phyloP scores from a whole-genome alignment of 2,797 vertebrate genomes.

The Garrulus glandarius region DNA sequence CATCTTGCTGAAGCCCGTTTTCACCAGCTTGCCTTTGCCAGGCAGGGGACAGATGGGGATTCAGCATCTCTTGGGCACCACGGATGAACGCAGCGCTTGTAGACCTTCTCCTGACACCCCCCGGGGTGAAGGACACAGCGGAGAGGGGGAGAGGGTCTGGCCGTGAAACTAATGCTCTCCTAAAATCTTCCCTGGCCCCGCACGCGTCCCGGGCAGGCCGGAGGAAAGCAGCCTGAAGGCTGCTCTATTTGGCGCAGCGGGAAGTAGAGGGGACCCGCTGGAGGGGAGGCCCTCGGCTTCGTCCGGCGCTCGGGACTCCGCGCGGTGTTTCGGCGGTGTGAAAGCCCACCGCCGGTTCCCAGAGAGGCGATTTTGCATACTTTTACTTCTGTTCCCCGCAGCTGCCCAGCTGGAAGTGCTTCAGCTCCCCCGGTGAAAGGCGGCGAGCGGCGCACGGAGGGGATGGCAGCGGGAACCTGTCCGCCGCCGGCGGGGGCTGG shows the following conservation, averaged over 20 bases:
- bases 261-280: not conserved
- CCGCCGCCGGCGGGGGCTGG: not conserved
- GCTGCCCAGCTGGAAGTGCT: not conserved
- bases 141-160: not conserved
- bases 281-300: no score
- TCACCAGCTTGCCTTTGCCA: not conserved
- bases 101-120: no score
- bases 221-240: not conserved
- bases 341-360: not conserved
- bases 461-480: not conserved
- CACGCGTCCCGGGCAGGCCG: not conserved
- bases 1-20: not conserved
- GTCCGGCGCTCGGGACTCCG: not conserved
- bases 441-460: not conserved
- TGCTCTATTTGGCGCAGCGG: not conserved
- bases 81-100: rapidly evolving
- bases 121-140: no score
- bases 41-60: not conserved
- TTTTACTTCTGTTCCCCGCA: not conserved
- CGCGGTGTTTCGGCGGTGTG: not conserved
- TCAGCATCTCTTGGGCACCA: not conserved
- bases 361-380: not conserved
- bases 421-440: not conserved
- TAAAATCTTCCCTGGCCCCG: not conserved
- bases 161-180: not conserved